A percentile compares a stretch with the other conserved stretches of the same genome.
Evolutionary conservation across 2,113 vertebrate species (phyloP).

Genomic region (Progne subis): DNA sequence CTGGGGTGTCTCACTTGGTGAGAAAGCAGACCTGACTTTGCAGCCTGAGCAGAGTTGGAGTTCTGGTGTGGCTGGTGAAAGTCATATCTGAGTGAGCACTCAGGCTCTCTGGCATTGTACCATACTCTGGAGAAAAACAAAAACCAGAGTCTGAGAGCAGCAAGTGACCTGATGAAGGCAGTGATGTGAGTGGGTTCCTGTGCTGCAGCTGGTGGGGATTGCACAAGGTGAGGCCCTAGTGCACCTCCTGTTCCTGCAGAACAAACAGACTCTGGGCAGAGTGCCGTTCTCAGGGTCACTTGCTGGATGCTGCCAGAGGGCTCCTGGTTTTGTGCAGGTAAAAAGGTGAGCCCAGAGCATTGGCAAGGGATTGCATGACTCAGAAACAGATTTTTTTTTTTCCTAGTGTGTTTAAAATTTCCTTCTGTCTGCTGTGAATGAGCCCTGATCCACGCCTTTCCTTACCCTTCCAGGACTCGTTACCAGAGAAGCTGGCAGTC

Average conservation of each 20-base stretch:
- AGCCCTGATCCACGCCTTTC: not conserved
- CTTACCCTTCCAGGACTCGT: constrained; percentile 83
- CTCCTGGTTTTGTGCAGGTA: not conserved
- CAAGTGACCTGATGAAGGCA: not conserved
- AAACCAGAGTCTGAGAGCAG: not conserved
- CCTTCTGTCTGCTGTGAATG: not conserved
- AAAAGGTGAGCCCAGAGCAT: not conserved
- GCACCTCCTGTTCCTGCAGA: not conserved
- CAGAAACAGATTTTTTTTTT: not conserved
- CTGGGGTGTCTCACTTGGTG: not conserved
- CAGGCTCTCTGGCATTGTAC: not conserved
- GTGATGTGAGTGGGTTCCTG: not conserved
- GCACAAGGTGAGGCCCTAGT: not conserved
- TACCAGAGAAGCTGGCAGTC: constrained; percentile 95
- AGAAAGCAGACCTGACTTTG: not conserved
- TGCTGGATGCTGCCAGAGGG: not conserved
- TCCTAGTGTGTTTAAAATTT: not conserved
- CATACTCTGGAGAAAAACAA: not conserved
- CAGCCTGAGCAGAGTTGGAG: not conserved
- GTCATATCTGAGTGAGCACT: not conserved
- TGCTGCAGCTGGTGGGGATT: not conserved
- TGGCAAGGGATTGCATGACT: not conserved
- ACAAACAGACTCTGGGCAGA: not conserved
- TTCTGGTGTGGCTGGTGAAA: not conserved
- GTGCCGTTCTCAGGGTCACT: not conserved